phyloP scores from a whole-genome alignment of 2,113 vertebrate species.

The Cyprinodon tularosa region DNA sequence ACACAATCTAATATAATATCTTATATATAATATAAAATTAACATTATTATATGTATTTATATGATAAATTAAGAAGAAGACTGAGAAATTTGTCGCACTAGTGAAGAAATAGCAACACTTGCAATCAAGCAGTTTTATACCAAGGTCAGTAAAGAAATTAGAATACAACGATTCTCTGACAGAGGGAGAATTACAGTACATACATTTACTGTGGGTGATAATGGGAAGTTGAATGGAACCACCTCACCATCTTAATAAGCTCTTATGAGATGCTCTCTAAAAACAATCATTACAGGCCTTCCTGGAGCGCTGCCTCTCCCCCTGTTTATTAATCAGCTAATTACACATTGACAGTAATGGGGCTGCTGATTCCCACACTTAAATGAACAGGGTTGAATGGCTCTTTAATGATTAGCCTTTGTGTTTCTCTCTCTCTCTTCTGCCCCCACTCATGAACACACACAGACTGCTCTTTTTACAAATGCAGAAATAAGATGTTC shows the following conservation, averaged over 20 bases:
- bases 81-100: not conserved
- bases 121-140: conserved; percentile 50
- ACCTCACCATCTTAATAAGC: conserved; percentile 78
- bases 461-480: conserved; percentile 19
- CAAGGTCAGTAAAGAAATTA: conserved; percentile 66
- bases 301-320: conserved; percentile 68
- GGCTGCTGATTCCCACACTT: conserved; percentile 83
- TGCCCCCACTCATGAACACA: not conserved
- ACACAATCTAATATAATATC: not conserved
- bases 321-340: conserved; percentile 87
- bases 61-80: conserved; percentile 20
- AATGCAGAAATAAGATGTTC: conserved; percentile 38
- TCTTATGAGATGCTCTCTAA: conserved; percentile 78
- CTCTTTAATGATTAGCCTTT: conserved; percentile 84
- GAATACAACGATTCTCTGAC: conserved; percentile 55
- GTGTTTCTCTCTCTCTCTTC: conserved; percentile 59
- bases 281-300: conserved; percentile 82
- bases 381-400: conserved; percentile 81
- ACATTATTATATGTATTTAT: not conserved
- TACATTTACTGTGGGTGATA: conserved; percentile 66
- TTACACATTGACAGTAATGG: conserved; percentile 86
- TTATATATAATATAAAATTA: not conserved
- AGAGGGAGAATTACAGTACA: conserved; percentile 62
- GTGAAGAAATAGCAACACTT: conserved; percentile 16
- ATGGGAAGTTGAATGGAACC: conserved; percentile 74